These are phyloP conservation scores for Heteropelma amictum DNA, from an alignment of 2,888 invertebrate genomes.

Conservation along the genomic window DNA sequence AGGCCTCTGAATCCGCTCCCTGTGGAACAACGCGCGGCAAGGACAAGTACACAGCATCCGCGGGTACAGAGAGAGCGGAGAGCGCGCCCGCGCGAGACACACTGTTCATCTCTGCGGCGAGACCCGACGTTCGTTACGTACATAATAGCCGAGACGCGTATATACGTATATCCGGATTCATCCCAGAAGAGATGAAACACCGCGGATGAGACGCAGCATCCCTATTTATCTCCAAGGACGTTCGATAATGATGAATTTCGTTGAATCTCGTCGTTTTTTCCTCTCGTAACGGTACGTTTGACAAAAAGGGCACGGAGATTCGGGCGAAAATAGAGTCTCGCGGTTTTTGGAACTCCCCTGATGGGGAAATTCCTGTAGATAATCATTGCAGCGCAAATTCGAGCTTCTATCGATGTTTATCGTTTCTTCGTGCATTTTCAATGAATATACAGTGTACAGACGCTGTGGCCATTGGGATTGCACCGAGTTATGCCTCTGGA, in stretches of 20 bases:
- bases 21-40: constrained; percentile 57
- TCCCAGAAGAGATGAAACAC: constrained; percentile 5
- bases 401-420: constrained; percentile 2
- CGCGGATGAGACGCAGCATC: background rate
- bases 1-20: constrained; percentile 60
- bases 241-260: background rate
- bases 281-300: too few relatives aligned
- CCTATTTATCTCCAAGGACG: background rate
- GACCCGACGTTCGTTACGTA: constrained; percentile 9
- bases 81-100: constrained; percentile 29
- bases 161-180: background rate
- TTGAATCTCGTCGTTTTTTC: too few relatives aligned
- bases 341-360: too few relatives aligned
- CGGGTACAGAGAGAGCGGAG: constrained; percentile 45
- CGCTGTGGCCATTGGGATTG: constrained; percentile 23
- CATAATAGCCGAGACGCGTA: background rate
- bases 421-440: constrained; percentile 14
- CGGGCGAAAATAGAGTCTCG: too few relatives aligned
- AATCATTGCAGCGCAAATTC: too few relatives aligned
- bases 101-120: constrained; percentile 23
- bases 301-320: too few relatives aligned
- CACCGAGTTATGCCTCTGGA: constrained; percentile 51
- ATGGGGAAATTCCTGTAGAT: too few relatives aligned
- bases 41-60: constrained; percentile 31
- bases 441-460: background rate